Percentiles rank a stretch among this genome's conserved stretches.
Conservation (phyloP, 1,140 invertebrate species). For the Eubasilissa regina region DNA sequence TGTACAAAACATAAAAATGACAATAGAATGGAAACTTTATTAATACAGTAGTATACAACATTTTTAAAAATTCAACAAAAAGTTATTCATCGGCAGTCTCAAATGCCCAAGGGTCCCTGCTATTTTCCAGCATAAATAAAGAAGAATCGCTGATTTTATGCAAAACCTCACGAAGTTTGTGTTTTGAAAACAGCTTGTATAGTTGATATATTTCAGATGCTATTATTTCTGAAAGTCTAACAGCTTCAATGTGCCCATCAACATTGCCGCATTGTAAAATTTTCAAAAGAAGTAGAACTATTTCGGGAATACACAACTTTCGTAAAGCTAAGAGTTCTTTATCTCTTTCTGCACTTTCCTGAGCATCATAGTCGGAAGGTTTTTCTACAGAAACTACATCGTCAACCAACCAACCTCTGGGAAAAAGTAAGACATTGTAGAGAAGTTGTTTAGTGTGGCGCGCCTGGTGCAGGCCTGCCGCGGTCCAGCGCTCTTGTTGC, state of each 20-base stretch:
- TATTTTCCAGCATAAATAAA: constrained; percentile 78
- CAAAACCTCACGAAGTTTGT: constrained; percentile 83
- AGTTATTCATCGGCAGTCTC: constrained; percentile 59
- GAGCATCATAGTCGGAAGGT: constrained; percentile 66
- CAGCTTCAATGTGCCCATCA: constrained; percentile 84
- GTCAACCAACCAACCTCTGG: constrained; percentile 92
- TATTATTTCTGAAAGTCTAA: constrained; percentile 86
- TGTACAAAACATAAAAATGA: not conserved
- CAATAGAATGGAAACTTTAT: not conserved
- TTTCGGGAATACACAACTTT: constrained; percentile 87
- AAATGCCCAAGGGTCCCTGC: constrained; percentile 82
- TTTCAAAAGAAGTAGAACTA: constrained; percentile 84
- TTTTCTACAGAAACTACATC: constrained; percentile 68
- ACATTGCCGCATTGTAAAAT: constrained; percentile 85
- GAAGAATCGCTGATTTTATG: constrained; percentile 87
- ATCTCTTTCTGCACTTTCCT: constrained; percentile 70
- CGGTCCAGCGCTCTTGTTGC: constrained; percentile 85
- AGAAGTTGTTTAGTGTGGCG: constrained; percentile 81
- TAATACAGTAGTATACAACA: not conserved
- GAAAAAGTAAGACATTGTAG: constrained; percentile 92
- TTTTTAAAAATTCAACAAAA: not conserved
- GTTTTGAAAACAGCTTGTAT: constrained; percentile 86
- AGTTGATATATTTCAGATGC: constrained; percentile 84
- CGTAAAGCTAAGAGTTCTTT: constrained; percentile 84
- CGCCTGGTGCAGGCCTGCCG: constrained; percentile 67